Conservation (phyloP, 2,888 invertebrate genomes). For the Eupithecia subfuscata region DNA sequence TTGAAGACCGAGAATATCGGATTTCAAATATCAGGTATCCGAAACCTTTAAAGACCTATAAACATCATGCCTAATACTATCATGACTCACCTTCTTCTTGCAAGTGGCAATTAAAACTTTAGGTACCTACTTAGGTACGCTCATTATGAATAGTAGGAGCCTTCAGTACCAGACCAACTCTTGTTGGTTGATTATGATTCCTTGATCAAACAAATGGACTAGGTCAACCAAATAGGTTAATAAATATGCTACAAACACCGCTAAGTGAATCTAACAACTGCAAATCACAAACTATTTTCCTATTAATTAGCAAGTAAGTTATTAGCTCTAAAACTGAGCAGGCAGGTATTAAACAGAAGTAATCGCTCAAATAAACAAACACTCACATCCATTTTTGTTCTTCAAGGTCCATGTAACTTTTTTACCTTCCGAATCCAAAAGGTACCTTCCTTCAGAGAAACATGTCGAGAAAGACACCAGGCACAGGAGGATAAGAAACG, state of each 20-base stretch:
- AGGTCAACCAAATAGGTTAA: slow-evolving; percentile 9
- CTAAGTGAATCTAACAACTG: slow-evolving; percentile 3
- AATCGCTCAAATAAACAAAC: slow-evolving; percentile 3
- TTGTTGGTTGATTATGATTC: not conserved
- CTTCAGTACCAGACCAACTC: not conserved
- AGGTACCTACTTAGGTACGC: not conserved
- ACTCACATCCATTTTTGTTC: slow-evolving; percentile 76
- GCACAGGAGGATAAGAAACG: slow-evolving; percentile 41
- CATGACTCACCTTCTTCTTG: not conserved
- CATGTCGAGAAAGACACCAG: slow-evolving; percentile 33
- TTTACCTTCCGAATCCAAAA: slow-evolving; percentile 32
- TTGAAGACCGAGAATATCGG: not conserved
- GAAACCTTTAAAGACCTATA: not conserved
- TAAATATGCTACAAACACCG: slow-evolving; percentile 16
- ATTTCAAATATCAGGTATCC: not conserved
- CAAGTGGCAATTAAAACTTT: not conserved
- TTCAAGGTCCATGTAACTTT: slow-evolving; percentile 62
- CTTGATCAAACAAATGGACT: slow-evolving; percentile 1
- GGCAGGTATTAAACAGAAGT: not conserved
- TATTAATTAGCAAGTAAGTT: not conserved
- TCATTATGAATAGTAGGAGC: not conserved
- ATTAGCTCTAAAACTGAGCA: not conserved
- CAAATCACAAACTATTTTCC: slow-evolving; percentile 11
- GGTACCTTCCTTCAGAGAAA: slow-evolving; percentile 36
- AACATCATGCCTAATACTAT: not conserved